These are phyloP conservation scores for Coenonympha glycerion DNA, from an alignment of 2,888 invertebrate species.

Conservation along the genomic window DNA sequence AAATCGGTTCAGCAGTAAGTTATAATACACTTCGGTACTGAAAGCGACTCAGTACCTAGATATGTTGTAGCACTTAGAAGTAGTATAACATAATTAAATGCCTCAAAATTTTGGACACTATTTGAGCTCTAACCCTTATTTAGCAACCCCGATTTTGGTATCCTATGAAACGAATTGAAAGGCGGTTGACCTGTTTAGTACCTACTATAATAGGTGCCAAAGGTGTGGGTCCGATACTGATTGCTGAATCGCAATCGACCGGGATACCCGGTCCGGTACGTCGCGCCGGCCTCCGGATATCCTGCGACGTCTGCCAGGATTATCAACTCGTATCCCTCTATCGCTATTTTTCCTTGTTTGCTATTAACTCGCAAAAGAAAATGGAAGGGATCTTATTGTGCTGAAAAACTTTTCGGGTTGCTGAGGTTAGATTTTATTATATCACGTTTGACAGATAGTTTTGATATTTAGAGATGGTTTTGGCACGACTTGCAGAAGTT, in stretches of 20 bases:
- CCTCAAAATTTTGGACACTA: too few species aligned
- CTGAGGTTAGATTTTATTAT: conserved; percentile 10
- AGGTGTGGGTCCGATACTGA: conserved; percentile 37
- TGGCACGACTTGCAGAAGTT: background rate
- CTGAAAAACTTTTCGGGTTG: conserved; percentile 11
- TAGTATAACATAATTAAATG: too few species aligned
- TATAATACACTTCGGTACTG: too few species aligned
- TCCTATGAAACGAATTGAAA: background rate
- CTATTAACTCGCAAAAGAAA: conserved; percentile 37
- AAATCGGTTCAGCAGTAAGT: too few species aligned
- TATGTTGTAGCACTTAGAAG: too few species aligned
- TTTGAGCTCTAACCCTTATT: background rate
- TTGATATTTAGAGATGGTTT: background rate
- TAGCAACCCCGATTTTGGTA: background rate
- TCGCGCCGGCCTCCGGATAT: conserved; percentile 47
- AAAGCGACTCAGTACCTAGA: too few species aligned
- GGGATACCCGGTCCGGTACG: conserved; percentile 42
- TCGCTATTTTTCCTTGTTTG: conserved; percentile 48
- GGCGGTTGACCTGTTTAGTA: background rate
- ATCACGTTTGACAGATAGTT: conserved; percentile 2
- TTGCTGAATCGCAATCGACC: conserved; percentile 25
- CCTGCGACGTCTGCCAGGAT: conserved; percentile 58
- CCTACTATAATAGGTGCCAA: conserved; percentile 9
- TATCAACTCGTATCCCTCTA: conserved; percentile 52
- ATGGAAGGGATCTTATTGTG: conserved; percentile 11